Conservation (phyloP, 2,888 invertebrate species). For the Geotrupes spiniger region DNA sequence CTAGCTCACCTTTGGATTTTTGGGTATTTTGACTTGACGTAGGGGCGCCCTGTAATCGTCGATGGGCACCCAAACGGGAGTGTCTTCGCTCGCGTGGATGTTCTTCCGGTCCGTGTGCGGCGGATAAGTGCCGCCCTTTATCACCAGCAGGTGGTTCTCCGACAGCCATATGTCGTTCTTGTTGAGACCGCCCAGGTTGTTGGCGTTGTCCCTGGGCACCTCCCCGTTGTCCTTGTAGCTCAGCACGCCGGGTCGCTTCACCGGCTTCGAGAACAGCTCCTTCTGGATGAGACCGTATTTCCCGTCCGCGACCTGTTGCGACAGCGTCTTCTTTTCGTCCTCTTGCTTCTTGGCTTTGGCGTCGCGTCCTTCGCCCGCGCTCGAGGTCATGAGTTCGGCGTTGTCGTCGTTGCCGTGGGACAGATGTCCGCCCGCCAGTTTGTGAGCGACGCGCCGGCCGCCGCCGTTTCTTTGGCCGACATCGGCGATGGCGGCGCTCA, state of each 20-base stretch:
- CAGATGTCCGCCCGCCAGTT: conserved; percentile 68
- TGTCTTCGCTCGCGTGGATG: conserved; percentile 48
- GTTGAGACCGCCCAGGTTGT: conserved; percentile 76
- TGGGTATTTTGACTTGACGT: conserved; percentile 81
- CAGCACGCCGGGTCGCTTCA: conserved; percentile 73
- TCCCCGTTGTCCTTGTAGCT: conserved; percentile 80
- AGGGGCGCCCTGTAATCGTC: conserved; percentile 80
- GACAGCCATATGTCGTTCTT: conserved; percentile 88
- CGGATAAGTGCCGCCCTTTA: conserved; percentile 75
- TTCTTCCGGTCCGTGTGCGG: conserved; percentile 49
- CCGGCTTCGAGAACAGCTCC: conserved; percentile 70
- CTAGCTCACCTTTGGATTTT: conserved; percentile 62
- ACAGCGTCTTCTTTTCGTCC: conserved; percentile 78
- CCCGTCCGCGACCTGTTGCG: conserved; percentile 88
- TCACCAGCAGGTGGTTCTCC: conserved; percentile 80
- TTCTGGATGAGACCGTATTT: conserved; percentile 87
- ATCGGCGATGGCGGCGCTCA: conserved; percentile 7
- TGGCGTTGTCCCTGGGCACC: conserved; percentile 75
- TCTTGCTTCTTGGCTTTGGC: conserved; percentile 49
- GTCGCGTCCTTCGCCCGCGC: conserved; percentile 64
- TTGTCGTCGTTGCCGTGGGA: conserved; percentile 28
- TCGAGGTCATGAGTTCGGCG: conserved; percentile 56
- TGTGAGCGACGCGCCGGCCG: conserved; percentile 52
- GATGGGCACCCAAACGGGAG: conserved; percentile 69
- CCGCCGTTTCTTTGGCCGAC: conserved; percentile 7